Conservation (phyloP, 2,113 vertebrate genomes). For the Phoxinus phoxinus region DNA sequence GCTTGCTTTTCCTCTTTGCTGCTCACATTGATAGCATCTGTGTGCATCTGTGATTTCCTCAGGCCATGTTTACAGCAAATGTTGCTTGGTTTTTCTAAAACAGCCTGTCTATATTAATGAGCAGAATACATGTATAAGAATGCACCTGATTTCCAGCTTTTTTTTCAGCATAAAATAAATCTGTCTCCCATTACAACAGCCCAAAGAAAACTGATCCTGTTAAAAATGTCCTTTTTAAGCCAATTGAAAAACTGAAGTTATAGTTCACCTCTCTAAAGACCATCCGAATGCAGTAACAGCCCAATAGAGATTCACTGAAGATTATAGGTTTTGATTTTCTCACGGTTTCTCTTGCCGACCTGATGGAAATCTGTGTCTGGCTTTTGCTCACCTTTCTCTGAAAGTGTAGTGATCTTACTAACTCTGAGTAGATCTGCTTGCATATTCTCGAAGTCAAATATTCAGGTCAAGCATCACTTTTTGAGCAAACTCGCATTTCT, state of each 20-base stretch:
- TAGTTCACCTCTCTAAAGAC: slow-evolving; percentile 42
- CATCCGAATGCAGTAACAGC: slow-evolving; percentile 58
- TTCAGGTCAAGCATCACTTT: not conserved
- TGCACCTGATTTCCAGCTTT: not conserved
- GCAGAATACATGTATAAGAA: not conserved
- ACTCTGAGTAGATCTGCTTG: not conserved
- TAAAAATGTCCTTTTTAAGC: not conserved
- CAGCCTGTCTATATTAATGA: slow-evolving; percentile 23
- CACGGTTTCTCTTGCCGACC: slow-evolving; percentile 56
- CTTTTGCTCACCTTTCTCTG: slow-evolving; percentile 48
- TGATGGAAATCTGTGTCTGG: slow-evolving; percentile 57
- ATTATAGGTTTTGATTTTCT: slow-evolving; percentile 63
- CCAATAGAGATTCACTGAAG: slow-evolving; percentile 69
- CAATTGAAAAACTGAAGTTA: not conserved
- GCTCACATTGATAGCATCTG: slow-evolving; percentile 14
- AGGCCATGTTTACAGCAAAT: slow-evolving; percentile 26
- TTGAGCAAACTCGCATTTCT: not conserved
- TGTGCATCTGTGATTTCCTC: slow-evolving; percentile 31
- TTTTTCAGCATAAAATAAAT: not conserved
- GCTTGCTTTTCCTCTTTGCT: slow-evolving; percentile 1
- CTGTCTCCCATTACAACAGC: slow-evolving; percentile 3
- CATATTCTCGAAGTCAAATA: not conserved
- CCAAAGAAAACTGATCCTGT: not conserved
- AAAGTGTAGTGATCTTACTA: not conserved
- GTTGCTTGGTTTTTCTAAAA: slow-evolving; percentile 2